Conservation (phyloP, 2,888 invertebrate genomes). For the Cybosia mesomella region DNA sequence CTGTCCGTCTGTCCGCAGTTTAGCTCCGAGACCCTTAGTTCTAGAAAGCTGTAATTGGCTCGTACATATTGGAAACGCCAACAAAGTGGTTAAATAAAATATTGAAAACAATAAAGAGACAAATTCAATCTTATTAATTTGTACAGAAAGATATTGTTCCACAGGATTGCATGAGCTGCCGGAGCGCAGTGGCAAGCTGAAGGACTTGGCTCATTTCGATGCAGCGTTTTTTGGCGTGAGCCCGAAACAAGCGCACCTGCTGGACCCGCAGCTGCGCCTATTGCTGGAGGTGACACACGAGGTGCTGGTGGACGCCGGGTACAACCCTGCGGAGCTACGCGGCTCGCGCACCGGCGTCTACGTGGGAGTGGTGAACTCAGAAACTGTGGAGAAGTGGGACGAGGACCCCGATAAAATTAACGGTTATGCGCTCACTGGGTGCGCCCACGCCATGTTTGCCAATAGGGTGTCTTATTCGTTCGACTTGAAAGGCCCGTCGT, state of each 20-base stretch:
- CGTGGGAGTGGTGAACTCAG: conserved; percentile 96
- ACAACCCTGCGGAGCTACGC: conserved; percentile 93
- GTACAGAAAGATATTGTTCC: too few relatives aligned
- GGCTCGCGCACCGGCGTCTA: conserved; percentile 98
- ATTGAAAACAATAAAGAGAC: too few relatives aligned
- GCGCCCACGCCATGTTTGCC: conserved; percentile 98
- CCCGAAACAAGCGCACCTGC: conserved; percentile 95
- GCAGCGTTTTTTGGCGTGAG: conserved; percentile 96
- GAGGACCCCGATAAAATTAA: conserved; percentile 94
- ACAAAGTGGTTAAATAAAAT: too few relatives aligned
- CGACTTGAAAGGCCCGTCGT: conserved; percentile 98
- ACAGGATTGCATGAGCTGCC: conserved; percentile 93
- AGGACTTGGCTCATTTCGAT: conserved; percentile 93
- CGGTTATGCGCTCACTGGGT: conserved; percentile 97
- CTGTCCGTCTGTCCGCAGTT: too few relatives aligned
- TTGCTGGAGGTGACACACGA: conserved; percentile 97
- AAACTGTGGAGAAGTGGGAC: conserved; percentile 96
- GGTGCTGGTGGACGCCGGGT: conserved; percentile 94
- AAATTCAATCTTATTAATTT: too few relatives aligned
- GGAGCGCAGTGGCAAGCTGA: conserved; percentile 93
- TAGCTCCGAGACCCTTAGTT: too few relatives aligned
- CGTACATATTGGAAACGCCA: too few relatives aligned
- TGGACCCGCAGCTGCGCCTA: conserved; percentile 97
- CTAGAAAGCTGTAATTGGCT: too few relatives aligned
- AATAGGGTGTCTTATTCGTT: conserved; percentile 98